Evolutionary conservation across 2,888 invertebrate genomes (phyloP).

Genomic region (Diachrysia chrysitis): DNA sequence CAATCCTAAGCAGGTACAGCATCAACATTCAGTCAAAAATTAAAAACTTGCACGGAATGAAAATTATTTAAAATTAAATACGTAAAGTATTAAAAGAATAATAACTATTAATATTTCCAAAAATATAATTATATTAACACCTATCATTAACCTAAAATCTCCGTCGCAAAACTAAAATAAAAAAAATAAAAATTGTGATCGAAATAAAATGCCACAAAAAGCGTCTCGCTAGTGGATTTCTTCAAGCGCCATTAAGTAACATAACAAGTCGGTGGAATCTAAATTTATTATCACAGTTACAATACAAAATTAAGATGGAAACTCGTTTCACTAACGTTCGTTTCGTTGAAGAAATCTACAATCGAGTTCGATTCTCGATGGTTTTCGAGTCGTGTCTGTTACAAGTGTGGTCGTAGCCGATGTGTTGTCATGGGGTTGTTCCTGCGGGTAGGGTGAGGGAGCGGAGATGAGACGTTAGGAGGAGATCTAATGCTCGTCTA

Average conservation of each 20-base stretch:
- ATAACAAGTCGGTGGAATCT: constrained; percentile 86
- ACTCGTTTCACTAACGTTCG: constrained; percentile 77
- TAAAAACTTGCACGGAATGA: constrained; percentile 86
- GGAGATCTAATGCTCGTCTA: constrained; percentile 61
- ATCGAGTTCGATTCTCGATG: constrained; percentile 72
- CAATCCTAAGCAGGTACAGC: constrained; percentile 76
- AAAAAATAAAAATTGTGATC: constrained; percentile 83
- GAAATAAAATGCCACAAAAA: constrained; percentile 75
- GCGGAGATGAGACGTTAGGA: constrained; percentile 59
- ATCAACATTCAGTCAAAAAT: constrained; percentile 82
- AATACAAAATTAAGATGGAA: constrained; percentile 86
- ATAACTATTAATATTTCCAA: constrained; percentile 74
- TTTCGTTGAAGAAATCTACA: constrained; percentile 86
- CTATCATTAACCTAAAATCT: constrained; percentile 76
- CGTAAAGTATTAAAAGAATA: constrained; percentile 85
- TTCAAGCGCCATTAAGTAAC: constrained; percentile 81
- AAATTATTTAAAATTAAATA: constrained; percentile 84
- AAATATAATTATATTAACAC: constrained; percentile 77
- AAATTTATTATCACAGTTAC: constrained; percentile 88
- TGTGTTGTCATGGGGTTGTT: constrained; percentile 68
- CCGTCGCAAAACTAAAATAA: constrained; percentile 80
- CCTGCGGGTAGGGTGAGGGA: constrained; percentile 42
- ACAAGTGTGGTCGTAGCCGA: constrained; percentile 52
- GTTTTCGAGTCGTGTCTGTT: constrained; percentile 57
- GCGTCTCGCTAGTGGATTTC: constrained; percentile 83